Evolutionary conservation across 2,797 vertebrate genomes (phyloP).

Genomic region (Alcedo atthis): DNA sequence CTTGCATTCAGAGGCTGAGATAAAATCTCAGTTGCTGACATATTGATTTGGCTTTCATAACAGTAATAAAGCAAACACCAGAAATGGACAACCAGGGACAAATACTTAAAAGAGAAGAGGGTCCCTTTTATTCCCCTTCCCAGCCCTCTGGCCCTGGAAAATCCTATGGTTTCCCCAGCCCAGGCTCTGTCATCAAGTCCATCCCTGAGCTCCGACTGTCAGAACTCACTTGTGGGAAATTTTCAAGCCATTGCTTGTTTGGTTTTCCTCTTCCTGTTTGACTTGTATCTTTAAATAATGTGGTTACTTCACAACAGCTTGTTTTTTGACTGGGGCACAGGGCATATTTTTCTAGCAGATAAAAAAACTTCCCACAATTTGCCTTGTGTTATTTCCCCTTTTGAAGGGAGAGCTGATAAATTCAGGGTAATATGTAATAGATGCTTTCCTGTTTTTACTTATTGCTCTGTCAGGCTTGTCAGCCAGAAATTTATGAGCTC

Average conservation of each 20-base stretch:
- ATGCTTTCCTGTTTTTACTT: conserved; percentile 82
- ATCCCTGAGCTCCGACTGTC: conserved; percentile 13
- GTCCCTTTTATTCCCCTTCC: background rate
- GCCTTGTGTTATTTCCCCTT: conserved; percentile 82
- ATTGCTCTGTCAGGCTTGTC: conserved; percentile 72
- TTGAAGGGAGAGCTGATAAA: conserved; percentile 74
- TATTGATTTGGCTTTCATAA: background rate
- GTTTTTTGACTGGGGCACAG: conserved; percentile 76
- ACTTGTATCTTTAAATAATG: conserved; percentile 79
- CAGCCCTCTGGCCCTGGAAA: background rate
- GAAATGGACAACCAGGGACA: rapidly evolving
- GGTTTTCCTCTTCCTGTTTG: conserved; percentile 82
- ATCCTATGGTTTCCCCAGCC: background rate
- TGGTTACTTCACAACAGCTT: conserved; percentile 78
- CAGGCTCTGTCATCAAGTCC: conserved; percentile 32
- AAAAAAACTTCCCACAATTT: conserved; percentile 81
- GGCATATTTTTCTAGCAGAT: conserved; percentile 81
- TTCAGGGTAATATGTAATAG: conserved; percentile 74
- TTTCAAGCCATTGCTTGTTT: conserved; percentile 76
- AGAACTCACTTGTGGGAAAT: conserved; percentile 73
- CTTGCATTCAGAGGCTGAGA: rapidly evolving
- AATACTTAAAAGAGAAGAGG: background rate
- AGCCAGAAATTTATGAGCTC: conserved; percentile 60
- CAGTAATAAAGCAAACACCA: background rate
- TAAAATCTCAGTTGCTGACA: background rate